Conservation (phyloP, 2,113 vertebrate species). For the Perccottus glenii region DNA sequence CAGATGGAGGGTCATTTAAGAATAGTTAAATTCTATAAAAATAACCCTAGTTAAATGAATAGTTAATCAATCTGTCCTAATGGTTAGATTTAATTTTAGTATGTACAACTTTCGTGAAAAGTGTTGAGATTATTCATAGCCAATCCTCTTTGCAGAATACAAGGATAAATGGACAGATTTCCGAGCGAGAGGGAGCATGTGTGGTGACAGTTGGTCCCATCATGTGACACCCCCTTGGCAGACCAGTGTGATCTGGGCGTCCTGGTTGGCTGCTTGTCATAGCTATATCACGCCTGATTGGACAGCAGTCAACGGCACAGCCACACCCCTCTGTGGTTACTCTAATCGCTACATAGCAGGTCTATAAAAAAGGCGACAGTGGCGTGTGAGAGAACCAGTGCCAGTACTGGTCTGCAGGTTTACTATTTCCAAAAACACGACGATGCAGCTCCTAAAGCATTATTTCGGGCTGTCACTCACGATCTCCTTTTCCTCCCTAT, state of each 20-base stretch:
- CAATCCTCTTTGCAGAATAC: not conserved
- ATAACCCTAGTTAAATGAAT: no score
- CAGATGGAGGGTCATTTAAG: no score
- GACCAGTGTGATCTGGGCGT: slow-evolving; percentile 51
- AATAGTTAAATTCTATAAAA: no score
- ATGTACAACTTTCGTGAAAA: no score
- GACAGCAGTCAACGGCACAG: slow-evolving; percentile 49
- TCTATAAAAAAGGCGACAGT: slow-evolving; percentile 26
- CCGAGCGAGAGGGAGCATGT: slow-evolving; percentile 63
- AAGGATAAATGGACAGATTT: slow-evolving; percentile 59
- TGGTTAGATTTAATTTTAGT: no score
- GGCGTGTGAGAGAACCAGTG: slow-evolving; percentile 16
- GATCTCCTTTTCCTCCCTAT: slow-evolving; percentile 36
- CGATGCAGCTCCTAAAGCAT: not conserved
- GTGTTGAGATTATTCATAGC: not conserved
- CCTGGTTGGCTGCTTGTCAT: slow-evolving; percentile 62
- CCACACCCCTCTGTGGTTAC: slow-evolving; percentile 67
- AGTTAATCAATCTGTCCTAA: no score
- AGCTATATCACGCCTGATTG: slow-evolving; percentile 63
- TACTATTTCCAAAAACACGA: slow-evolving; percentile 34
- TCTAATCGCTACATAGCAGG: slow-evolving; percentile 73
- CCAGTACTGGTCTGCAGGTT: slow-evolving; percentile 27
- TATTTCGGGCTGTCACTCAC: slow-evolving; percentile 44
- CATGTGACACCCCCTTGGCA: slow-evolving; percentile 67
- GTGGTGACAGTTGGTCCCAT: slow-evolving; percentile 75